phyloP scores from a whole-genome alignment of 1,140 invertebrate species.

The Eufriesea mexicana region DNA sequence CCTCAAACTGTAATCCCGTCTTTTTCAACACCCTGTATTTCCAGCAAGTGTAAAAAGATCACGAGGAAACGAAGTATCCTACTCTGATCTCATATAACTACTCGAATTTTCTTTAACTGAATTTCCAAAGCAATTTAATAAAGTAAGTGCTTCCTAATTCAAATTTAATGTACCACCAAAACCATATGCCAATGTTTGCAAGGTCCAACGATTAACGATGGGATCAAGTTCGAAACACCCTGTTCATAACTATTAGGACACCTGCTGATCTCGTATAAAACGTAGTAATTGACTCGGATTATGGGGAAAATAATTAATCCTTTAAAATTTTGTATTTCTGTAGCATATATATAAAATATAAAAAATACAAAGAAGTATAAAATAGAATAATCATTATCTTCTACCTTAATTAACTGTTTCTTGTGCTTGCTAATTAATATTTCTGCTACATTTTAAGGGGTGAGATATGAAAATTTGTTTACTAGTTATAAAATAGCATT shows the following conservation, averaged over 20 bases:
- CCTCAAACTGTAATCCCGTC: neutral
- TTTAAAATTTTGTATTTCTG: neutral
- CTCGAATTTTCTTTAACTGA: neutral
- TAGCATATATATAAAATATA: too few relatives aligned
- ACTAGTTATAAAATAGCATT: too few relatives aligned
- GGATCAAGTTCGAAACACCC: neutral
- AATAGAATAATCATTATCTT: too few relatives aligned
- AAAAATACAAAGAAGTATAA: too few relatives aligned
- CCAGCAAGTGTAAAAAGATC: neutral
- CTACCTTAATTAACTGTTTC: too few relatives aligned
- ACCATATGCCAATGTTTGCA: too few relatives aligned
- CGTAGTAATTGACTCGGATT: neutral
- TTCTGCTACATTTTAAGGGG: too few relatives aligned
- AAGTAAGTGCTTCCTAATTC: neutral
- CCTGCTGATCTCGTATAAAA: neutral
- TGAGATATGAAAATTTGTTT: too few relatives aligned
- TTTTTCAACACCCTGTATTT: neutral
- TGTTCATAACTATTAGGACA: neutral
- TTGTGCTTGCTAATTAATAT: too few relatives aligned
- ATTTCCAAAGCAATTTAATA: neutral
- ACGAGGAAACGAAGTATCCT: neutral
- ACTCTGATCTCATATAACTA: neutral
- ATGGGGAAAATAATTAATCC: neutral
- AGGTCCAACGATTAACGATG: too few relatives aligned
- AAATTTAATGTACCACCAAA: too few relatives aligned